Conservation (phyloP, 1,140 invertebrate species). For the Chymomyza costata region DNA sequence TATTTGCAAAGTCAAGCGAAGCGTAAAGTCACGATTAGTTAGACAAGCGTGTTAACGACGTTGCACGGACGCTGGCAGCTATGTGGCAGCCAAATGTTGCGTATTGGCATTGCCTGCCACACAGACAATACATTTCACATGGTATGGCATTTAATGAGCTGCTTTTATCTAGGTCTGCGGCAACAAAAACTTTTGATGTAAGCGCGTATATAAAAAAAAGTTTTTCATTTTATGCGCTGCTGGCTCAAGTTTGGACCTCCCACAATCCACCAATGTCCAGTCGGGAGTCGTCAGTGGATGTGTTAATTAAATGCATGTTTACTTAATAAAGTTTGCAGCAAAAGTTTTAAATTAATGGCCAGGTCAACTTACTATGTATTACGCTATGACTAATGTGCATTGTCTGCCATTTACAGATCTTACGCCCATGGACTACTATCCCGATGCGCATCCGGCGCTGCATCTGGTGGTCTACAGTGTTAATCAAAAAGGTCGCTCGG, state of each 20-base stretch:
- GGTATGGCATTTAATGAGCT: slow-evolving; percentile 53
- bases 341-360: slow-evolving; percentile 67
- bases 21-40: slow-evolving; percentile 75
- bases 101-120: slow-evolving; percentile 29
- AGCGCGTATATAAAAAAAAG: slow-evolving; percentile 40
- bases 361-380: slow-evolving; percentile 26
- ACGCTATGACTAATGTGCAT: neutral
- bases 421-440: slow-evolving; percentile 71
- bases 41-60: slow-evolving; percentile 73
- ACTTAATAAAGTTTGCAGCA: slow-evolving; percentile 61
- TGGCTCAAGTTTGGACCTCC: slow-evolving; percentile 44
- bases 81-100: slow-evolving; percentile 31
- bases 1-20: slow-evolving; percentile 75
- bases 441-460: slow-evolving; percentile 79
- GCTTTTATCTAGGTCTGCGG: slow-evolving; percentile 33
- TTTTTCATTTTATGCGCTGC: slow-evolving; percentile 52
- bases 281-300: no score
- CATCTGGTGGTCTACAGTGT: slow-evolving; percentile 88
- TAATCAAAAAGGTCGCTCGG: slow-evolving; percentile 91
- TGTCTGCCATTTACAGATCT: slow-evolving; percentile 44
- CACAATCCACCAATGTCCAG: neutral
- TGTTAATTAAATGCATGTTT: slow-evolving; percentile 72
- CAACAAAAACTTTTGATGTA: slow-evolving; percentile 60
- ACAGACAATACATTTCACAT: no score
- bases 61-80: slow-evolving; percentile 16